These are phyloP conservation scores for Callinectes sapidus DNA, from an alignment of 2,888 invertebrate genomes.

Conservation along the genomic window DNA sequence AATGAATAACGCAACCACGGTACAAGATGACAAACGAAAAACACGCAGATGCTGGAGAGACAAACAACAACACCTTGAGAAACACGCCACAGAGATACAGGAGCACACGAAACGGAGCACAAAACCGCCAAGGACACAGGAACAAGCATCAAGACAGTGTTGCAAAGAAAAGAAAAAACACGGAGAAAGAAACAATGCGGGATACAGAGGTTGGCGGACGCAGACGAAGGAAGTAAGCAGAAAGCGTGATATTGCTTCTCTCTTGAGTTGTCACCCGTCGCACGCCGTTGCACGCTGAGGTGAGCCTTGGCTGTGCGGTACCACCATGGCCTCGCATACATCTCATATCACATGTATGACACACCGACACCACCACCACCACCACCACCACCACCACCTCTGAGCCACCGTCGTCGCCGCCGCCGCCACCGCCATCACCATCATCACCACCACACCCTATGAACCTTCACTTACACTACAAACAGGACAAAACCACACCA, in stretches of 20 bases:
- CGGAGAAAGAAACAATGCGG: constrained; percentile 22
- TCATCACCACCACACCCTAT: too few species aligned
- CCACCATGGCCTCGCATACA: constrained; percentile 8
- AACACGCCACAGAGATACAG: not conserved
- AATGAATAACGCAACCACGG: not conserved
- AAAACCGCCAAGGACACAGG: constrained; percentile 7
- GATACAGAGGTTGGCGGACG: not conserved
- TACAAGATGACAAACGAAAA: not conserved
- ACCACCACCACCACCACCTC: not conserved
- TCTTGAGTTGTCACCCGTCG: constrained; percentile 14
- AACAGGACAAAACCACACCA: too few species aligned
- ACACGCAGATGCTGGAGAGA: not conserved
- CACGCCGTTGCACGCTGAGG: constrained; percentile 7
- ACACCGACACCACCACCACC: constrained; percentile 9
- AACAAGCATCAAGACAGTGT: not conserved
- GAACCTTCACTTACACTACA: too few species aligned
- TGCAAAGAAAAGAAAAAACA: constrained; percentile 22
- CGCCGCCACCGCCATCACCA: too few species aligned
- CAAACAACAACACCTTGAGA: not conserved
- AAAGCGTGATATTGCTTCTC: constrained; percentile 34
- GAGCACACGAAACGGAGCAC: constrained; percentile 10
- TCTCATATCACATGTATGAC: not conserved
- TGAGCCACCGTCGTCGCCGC: too few species aligned
- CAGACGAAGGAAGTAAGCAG: constrained; percentile 9
- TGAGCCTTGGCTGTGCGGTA: constrained; percentile 16